phyloP scores from a whole-genome alignment of 1,140 invertebrate genomes.

The Ceratina calcarata region DNA sequence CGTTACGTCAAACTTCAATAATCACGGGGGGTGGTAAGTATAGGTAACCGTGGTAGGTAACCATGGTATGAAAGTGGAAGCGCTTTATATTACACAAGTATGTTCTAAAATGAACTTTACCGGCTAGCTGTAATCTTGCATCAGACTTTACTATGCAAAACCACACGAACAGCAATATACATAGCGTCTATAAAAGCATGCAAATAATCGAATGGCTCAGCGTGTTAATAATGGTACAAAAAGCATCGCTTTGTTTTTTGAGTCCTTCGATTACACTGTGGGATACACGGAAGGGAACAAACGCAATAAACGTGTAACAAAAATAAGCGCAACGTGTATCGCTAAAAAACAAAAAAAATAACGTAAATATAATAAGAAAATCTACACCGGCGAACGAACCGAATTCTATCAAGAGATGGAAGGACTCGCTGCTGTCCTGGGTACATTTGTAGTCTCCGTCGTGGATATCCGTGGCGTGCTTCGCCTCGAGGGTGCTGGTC shows the following conservation, averaged over 20 bases:
- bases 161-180: not conserved
- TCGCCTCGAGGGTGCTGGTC: conserved; percentile 62
- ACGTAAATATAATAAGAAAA: not conserved
- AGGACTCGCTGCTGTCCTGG: conserved; percentile 55
- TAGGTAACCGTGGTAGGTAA: no score
- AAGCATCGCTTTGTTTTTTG: no score
- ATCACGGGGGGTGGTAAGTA: no score
- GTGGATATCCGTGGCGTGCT: conserved; percentile 67
- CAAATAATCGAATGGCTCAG: not conserved
- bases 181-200: not conserved
- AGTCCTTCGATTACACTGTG: no score
- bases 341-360: not conserved
- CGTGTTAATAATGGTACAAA: no score
- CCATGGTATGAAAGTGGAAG: no score
- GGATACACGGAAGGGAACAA: not conserved
- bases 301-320: no score
- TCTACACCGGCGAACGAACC: conserved; percentile 70
- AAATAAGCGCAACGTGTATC: not conserved
- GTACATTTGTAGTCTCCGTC: conserved; percentile 75
- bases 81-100: no score
- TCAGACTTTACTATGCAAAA: not conserved
- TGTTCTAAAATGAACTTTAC: no score
- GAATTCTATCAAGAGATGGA: conserved; percentile 68
- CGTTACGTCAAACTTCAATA: no score
- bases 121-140: not conserved